Evolutionary conservation across 2,113 vertebrate species (phyloP).

Genomic region (Coptodon rendalli): DNA sequence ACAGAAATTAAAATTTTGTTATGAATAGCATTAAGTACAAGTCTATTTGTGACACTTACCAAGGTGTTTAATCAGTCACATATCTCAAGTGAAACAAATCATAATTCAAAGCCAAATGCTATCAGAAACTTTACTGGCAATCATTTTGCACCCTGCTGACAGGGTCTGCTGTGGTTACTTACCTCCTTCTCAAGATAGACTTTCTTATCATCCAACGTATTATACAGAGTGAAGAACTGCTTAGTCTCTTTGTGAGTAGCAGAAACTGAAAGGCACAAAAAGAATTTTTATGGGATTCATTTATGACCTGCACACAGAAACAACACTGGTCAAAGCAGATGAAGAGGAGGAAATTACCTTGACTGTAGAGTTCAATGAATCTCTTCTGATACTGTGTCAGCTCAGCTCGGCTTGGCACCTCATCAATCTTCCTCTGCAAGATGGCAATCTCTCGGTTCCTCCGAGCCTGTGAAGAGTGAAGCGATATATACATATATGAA

Average conservation of each 20-base stretch:
- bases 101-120: neutral
- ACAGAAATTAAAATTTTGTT: neutral
- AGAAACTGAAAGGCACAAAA: constrained; percentile 76
- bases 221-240: constrained; percentile 98
- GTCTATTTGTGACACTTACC: neutral
- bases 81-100: neutral
- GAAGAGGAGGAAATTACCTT: constrained; percentile 65
- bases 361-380: constrained; percentile 96
- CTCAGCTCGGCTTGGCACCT: constrained; percentile 93
- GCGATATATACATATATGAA: neutral
- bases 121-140: neutral
- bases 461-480: constrained; percentile 77
- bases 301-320: neutral
- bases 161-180: neutral
- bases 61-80: neutral
- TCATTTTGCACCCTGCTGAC: neutral
- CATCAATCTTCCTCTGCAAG: constrained; percentile 94
- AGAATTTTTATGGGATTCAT: neutral
- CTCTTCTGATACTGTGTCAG: constrained; percentile 98
- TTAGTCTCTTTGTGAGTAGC: constrained; percentile 99
- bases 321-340: neutral
- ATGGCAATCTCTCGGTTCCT: constrained; percentile 96
- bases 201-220: constrained; percentile 97
- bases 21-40: neutral
- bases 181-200: constrained; percentile 98